These are phyloP conservation scores for Megaustenia siamemsis DNA, from an alignment of 2,888 invertebrate genomes.

Conservation along the genomic window DNA sequence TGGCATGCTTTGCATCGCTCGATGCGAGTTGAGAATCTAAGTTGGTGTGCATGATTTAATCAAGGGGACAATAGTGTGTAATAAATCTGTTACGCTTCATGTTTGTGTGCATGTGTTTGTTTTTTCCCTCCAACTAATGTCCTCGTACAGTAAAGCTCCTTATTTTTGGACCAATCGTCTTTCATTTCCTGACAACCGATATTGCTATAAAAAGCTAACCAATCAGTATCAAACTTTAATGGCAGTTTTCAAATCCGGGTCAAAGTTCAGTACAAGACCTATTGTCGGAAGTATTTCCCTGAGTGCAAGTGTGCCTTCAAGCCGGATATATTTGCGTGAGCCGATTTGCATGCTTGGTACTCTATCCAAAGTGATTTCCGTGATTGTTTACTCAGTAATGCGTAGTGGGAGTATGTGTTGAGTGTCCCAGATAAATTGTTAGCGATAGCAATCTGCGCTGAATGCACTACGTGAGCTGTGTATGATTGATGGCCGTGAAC, in stretches of 20 bases:
- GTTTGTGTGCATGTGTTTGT: no score
- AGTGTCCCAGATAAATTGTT: background rate
- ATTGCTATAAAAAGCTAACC: no score
- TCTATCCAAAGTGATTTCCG: background rate
- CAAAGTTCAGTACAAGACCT: background rate
- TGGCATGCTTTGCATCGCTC: no score
- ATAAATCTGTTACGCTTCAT: no score
- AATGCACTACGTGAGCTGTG: background rate
- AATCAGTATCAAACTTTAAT: background rate
- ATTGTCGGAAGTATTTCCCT: background rate
- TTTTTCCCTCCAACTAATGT: no score
- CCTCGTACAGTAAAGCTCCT: no score
- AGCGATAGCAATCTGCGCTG: background rate
- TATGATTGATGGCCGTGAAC: background rate
- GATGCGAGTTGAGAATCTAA: no score
- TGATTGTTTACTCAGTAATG: background rate
- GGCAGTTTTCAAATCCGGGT: background rate
- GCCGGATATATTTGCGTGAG: background rate
- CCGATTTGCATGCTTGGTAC: background rate
- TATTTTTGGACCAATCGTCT: no score
- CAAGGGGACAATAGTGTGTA: no score
- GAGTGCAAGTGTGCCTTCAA: background rate
- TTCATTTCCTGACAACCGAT: no score
- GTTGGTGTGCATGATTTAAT: no score
- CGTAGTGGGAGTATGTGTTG: background rate